These are phyloP conservation scores for Scaptomyza reducta DNA, from an alignment of 2,888 invertebrate species.

Conservation along the genomic window DNA sequence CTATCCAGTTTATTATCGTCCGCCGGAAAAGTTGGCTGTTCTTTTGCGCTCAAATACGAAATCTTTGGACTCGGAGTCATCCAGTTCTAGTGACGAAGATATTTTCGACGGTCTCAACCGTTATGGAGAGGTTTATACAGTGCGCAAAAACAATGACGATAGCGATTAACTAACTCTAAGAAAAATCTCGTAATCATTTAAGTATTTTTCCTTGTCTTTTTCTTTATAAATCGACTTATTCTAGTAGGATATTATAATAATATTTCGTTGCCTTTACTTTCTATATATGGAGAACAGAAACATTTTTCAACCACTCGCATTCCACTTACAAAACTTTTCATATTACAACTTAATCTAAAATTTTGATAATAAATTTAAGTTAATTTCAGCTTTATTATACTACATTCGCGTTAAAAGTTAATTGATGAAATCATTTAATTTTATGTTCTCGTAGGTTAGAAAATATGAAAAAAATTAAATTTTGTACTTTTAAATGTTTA, in stretches of 20 bases:
- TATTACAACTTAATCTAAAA: background rate
- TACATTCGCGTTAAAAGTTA: background rate
- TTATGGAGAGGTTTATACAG: conserved; percentile 66
- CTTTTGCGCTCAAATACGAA: conserved; percentile 19
- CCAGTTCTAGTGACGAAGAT: conserved; percentile 64
- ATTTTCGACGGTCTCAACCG: conserved; percentile 52
- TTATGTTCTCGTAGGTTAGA: background rate
- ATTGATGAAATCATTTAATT: background rate
- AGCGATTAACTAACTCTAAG: conserved; percentile 31
- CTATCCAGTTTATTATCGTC: conserved; percentile 74
- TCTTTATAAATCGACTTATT: no score
- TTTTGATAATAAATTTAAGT: no score
- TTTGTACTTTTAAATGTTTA: no score
- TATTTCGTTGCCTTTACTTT: no score
- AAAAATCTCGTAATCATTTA: no score
- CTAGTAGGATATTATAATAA: no score
- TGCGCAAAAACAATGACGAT: conserved; percentile 27
- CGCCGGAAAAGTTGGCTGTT: conserved; percentile 55
- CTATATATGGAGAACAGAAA: no score
- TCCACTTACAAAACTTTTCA: background rate
- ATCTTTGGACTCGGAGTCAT: conserved; percentile 13
- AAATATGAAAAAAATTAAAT: no score
- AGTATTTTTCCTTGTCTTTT: no score
- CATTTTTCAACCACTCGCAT: no score
- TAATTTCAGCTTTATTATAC: background rate